These are phyloP conservation scores for Mesoligia furuncula DNA, from an alignment of 2,888 invertebrate species.

Conservation along the genomic window DNA sequence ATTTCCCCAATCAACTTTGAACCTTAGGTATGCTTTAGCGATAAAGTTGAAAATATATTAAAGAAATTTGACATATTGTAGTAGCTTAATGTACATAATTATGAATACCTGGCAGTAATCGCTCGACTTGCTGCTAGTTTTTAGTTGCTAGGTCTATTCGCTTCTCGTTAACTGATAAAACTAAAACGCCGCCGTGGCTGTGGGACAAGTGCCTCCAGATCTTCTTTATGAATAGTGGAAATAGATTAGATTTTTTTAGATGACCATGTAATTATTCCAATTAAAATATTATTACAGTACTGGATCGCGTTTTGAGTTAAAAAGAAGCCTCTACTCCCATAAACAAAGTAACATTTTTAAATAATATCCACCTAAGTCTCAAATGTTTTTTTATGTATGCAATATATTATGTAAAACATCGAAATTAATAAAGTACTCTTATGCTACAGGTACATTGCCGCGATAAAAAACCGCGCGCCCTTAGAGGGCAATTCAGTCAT, in stretches of 20 bases:
- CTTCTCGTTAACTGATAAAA: neutral
- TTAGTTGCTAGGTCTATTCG: neutral
- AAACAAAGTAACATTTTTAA: neutral
- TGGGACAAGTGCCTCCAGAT: neutral
- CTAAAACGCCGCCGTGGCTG: too few species aligned
- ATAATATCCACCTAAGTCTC: neutral
- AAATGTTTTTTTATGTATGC: neutral
- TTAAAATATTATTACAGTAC: neutral
- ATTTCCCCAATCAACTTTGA: too few species aligned
- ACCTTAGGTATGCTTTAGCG: too few species aligned
- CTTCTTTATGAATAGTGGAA: neutral
- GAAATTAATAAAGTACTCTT: constrained; percentile 6
- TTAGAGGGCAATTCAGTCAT: neutral
- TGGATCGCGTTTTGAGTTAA: neutral
- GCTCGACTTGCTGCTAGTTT: neutral
- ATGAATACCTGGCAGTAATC: neutral
- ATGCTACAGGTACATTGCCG: neutral
- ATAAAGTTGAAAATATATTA: too few species aligned
- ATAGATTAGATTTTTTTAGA: neutral
- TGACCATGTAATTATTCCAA: neutral
- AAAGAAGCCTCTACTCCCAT: neutral
- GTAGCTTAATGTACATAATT: too few species aligned
- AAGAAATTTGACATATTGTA: too few species aligned
- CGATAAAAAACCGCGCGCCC: neutral
- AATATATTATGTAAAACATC: constrained; percentile 1